Percentiles rank a stretch among this genome's conserved stretches.
These are phyloP conservation scores for Callocephalon fimbriatum DNA, from an alignment of 2,113 vertebrate species.

Conservation along the genomic window DNA sequence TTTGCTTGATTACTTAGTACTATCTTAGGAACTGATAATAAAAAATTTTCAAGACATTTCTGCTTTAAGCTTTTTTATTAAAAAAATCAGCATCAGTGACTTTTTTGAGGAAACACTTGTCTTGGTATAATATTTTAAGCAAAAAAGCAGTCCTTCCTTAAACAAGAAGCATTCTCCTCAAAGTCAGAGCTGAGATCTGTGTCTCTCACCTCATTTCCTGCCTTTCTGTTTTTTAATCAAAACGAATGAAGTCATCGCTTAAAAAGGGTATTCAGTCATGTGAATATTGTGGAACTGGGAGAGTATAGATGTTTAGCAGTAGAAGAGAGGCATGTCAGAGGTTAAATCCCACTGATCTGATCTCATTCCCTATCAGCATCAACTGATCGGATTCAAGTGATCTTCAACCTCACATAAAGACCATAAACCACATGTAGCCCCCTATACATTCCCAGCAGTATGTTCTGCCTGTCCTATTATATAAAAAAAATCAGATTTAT, in stretches of 20 bases:
- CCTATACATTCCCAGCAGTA: background rate
- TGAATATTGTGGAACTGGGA: background rate
- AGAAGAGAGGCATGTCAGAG: background rate
- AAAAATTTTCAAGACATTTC: background rate
- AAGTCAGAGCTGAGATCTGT: background rate
- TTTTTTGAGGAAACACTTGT: background rate
- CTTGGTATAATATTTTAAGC: background rate
- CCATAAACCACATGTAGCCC: background rate
- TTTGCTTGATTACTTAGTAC: background rate
- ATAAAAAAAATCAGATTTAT: background rate
- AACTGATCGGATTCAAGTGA: background rate
- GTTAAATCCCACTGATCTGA: background rate
- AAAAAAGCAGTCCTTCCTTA: background rate
- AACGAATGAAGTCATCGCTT: background rate
- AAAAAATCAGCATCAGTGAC: background rate
- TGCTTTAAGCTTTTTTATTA: background rate
- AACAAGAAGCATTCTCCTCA: background rate
- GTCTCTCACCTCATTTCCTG: slow-evolving; percentile 13
- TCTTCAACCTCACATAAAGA: background rate
- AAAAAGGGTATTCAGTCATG: background rate
- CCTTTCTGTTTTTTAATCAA: slow-evolving; percentile 30
- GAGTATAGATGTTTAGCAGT: background rate
- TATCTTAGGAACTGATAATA: background rate
- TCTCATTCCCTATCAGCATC: background rate
- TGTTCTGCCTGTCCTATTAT: background rate